Percentiles rank a stretch among this genome's conserved stretches.
phyloP scores from a whole-genome alignment of 2,113 vertebrate genomes.

The Platichthys flesus region DNA sequence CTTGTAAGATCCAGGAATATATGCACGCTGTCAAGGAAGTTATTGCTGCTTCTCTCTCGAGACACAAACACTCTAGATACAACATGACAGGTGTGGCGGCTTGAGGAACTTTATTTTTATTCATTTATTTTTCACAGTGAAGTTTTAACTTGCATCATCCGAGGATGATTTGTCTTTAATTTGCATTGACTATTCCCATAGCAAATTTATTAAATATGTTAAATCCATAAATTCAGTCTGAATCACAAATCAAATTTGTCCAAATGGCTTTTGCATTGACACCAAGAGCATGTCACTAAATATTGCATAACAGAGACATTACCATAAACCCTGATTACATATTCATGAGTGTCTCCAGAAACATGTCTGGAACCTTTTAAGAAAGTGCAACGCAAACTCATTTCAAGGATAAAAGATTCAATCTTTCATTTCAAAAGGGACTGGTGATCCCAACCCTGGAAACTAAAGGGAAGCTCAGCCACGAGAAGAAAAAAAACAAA shows the following conservation, averaged over 20 bases:
- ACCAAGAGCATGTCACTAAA: conserved; percentile 25
- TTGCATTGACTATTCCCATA: conserved; percentile 4
- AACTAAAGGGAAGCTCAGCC: conserved; percentile 32
- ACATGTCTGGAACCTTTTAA: conserved; percentile 49
- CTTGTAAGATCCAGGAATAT: conserved; percentile 23
- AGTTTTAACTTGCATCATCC: conserved; percentile 4
- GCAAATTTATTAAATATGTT: not conserved
- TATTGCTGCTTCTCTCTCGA: conserved; percentile 15
- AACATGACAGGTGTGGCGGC: not conserved
- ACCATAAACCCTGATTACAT: conserved; percentile 47
- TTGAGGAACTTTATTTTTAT: not conserved
- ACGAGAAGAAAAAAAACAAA: conserved; percentile 10
- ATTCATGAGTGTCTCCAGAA: conserved; percentile 51
- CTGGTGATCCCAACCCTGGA: conserved; percentile 42
- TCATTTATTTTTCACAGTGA: not conserved
- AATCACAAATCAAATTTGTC: conserved; percentile 39
- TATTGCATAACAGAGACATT: conserved; percentile 31
- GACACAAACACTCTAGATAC: not conserved
- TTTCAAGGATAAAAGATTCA: conserved; percentile 54
- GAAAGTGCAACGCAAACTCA: conserved; percentile 41
- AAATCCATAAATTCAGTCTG: conserved; percentile 26
- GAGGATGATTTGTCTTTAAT: conserved; percentile 2
- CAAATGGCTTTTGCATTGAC: conserved; percentile 33
- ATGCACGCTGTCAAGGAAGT: not conserved
- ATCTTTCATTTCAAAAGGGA: conserved; percentile 55